Base-by-base conservation (phyloP, 2,888 invertebrate species). In the Camptogramma bilineatum region DNA sequence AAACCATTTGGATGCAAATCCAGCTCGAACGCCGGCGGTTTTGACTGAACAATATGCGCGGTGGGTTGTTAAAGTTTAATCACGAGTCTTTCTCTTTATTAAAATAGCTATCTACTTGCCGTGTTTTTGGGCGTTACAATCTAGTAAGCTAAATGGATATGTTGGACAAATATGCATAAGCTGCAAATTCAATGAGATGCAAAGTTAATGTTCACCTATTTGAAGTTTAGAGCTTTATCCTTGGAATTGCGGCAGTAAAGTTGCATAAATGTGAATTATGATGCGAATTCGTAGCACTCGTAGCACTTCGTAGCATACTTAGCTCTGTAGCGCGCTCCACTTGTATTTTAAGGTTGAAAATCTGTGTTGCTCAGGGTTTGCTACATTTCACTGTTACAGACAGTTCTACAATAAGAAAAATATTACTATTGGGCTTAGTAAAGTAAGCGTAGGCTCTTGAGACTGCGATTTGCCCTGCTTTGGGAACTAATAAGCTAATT, bases 1-100 rank as follows among this genome's bases (percentile, higher is more conserved):
- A 71, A 73, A 68, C 69, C 68, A 73, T 73, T 73, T 73, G 69
- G 63, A 73, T 73, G 73, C 71, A 71, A 73, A 73, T 73, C 62
- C 63, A 56, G 68, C 62, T 58, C 60, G 57, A 48, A 66, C 62
- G 57, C 63, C 63, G 65, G 61, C 51, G 68, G 66, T 64, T 72
- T 70, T 62, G 57, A 66, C 68, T 66, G 64, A 66, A 68, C 70
- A 70, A 68, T 70, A 64, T 67, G 50, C 64, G 58, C 63, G 16
- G 63, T 63, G 53, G 67, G 63, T 68, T 60, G 62, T 66, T 56
- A 62, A 70, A 69, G 57, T 67, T 70, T 68, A 63, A 67, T 66
- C 64, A 72, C 63, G 71, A 67, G 66, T 62, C 64, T 65, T 62
- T 61, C 64, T 60, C 63, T 67, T 68, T 67, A 65, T 68, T 68